Base-by-base conservation (phyloP, 2,797 vertebrate species). In the Schizopygopsis pylzovi region DNA sequence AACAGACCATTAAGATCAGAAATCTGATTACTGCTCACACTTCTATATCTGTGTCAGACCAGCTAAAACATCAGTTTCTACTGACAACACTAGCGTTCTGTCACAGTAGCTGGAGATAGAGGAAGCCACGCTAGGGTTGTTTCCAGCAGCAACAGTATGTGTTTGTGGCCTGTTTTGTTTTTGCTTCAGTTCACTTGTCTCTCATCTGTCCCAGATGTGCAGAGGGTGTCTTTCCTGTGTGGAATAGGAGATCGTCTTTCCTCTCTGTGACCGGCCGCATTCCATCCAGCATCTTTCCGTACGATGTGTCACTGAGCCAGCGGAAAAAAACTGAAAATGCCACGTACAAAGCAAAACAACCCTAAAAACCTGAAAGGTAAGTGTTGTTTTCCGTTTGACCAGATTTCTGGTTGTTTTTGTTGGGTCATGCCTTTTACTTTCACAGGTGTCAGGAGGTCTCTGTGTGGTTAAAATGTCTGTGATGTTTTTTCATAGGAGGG, bases 321-420 rank as follows among this genome's bases (percentile, higher is more conserved):
- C 85, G 90, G 94, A 92, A 93, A 91, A 79, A 37, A 33, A 39
- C 70, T 28, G 90, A 96, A 92, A 89, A 99, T 99, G 98, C 98
- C 98, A 91, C 98, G 98, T 89, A 99, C 98, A 81, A 99, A 99
- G 94, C 98, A 99, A 94, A 98, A 99, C 95, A 94, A 99, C 95
- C 98, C 98, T 70, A 98, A 97, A 93, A 99, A 99, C 91, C 94
- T 99, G 91, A 97, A 97, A 97, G 98, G 98, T 99, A 94, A 95
- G 96, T 39, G 59, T 25, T 41, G 4, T 20, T 20, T 45, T 18
- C 16, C 2, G 3, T 82, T 33, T 54, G 70, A 22, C 28, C 8
- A 39, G 33, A 22, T 47, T 71, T 73, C 10, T 45, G 18, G 16
- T 37, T 39, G 2, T 76, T 39, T 77, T 68, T 54, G 16, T 28